Evolutionary conservation across 2,797 vertebrate species (phyloP), one percentile per base, ranked within the genome.

Genomic region (Sarcoramphus papa): DNA sequence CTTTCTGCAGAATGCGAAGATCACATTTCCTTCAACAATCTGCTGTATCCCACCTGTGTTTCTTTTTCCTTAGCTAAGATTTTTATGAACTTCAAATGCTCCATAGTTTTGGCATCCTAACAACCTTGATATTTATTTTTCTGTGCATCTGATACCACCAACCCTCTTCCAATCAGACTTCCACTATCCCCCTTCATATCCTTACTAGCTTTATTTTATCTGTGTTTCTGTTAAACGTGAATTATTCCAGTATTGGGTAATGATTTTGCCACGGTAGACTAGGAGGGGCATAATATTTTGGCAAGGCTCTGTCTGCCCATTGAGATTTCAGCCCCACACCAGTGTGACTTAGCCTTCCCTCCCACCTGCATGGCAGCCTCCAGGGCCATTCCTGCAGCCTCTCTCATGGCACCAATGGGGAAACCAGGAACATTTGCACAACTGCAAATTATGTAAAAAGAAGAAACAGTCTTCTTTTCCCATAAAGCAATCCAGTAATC

Each of bases 321-420:
- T 40, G n/a, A 69, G 28, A 65, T 53, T 87, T 93, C 65, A 22
- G 25, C 64, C 11, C 53, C 17, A 51, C 18, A n/a, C 2, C 14
- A 28, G 3, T 10, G 23, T 47, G 25, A 59, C 14, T 33, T 41
- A 75, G 30, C 17, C 27, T 78, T 59, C 14, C 7, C 5, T 76
- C 64, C 35, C 28, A 50, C 19, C 22, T 47, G 24, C 14, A 35
- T 68, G 48, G 15, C 25, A 60, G 68, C 10, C 20, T 40, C 23
- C 45, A 64, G 5, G 18, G 41, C 16, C 14, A 23, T 31, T 92
- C 15, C 48, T 79, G n/a, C 15, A 68, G 9, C 37, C 3, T 53
- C 10, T 54, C 5, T 74, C 45, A 10, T 12, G 12, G n/a, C 4
- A 3, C 4, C 43, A 53, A 1, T 1, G 9, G 14, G 8, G 23